A percentile compares a stretch with the other conserved stretches of the same genome.
Evolutionary conservation across 2,113 vertebrate species (phyloP).

Genomic region (Struthio camelus): DNA sequence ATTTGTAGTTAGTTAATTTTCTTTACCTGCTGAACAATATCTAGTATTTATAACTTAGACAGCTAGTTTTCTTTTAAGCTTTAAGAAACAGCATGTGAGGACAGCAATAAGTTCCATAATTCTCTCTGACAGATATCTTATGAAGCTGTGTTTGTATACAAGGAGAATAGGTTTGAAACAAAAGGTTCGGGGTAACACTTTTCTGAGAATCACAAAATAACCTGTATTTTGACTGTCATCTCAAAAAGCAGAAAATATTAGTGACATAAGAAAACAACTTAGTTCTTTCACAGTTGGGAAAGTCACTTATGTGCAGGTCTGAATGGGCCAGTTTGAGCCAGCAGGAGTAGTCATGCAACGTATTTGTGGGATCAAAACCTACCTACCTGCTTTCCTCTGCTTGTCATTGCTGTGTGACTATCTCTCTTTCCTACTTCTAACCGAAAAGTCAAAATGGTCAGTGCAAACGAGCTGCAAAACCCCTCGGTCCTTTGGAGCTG

Average conservation of each 20-base stretch:
- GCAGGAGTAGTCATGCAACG: too few species aligned
- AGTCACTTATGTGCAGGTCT: neutral
- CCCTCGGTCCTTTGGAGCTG: fast-evolving
- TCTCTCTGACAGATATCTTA: too few species aligned
- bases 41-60: fast-evolving
- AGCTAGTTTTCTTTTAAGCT: fast-evolving
- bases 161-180: fast-evolving
- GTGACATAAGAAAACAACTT: too few species aligned
- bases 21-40: fast-evolving
- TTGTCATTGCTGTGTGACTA: fast-evolving
- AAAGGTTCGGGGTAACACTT: fast-evolving
- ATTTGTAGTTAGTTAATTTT: neutral
- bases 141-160: neutral
- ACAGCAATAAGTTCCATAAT: fast-evolving
- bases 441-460: fast-evolving
- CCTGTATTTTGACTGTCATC: neutral
- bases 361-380: neutral
- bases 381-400: fast-evolving
- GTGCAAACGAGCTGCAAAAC: fast-evolving
- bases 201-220: neutral
- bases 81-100: fast-evolving
- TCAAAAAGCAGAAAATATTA: neutral
- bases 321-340: neutral
- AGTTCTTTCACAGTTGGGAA: neutral
- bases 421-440: neutral